Evolutionary conservation across 2,113 vertebrate species (phyloP).

Genomic region (Poecile atricapillus): DNA sequence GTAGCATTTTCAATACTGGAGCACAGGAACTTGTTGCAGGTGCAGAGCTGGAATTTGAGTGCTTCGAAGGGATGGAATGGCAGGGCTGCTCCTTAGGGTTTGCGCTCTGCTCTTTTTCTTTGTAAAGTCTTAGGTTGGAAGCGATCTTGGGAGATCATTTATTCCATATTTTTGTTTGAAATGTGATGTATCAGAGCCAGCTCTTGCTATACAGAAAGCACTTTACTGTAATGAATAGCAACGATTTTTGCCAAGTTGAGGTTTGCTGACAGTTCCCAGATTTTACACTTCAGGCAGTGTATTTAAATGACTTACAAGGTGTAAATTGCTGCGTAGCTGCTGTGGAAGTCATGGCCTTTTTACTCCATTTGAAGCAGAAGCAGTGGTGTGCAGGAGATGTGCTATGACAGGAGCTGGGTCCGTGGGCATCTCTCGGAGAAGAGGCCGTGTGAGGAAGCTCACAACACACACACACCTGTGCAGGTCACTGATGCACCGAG

Average conservation of each 20-base stretch:
- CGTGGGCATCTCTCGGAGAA: rapidly evolving
- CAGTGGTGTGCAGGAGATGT: neutral
- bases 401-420: neutral
- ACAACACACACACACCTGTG: rapidly evolving
- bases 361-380: neutral
- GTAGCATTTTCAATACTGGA: neutral
- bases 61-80: rapidly evolving
- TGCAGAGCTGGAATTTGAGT: neutral
- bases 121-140: neutral
- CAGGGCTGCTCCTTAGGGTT: neutral
- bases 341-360: neutral
- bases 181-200: neutral
- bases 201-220: neutral
- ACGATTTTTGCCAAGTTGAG: conserved; percentile 10
- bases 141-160: neutral
- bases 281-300: conserved; percentile 11
- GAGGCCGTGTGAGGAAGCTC: rapidly evolving
- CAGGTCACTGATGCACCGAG: rapidly evolving
- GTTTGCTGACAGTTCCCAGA: conserved; percentile 41
- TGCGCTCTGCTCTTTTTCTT: neutral
- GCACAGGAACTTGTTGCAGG: neutral
- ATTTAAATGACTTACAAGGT: conserved; percentile 1
- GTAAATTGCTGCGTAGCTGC: neutral
- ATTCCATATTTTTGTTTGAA: neutral
- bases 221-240: neutral